These are phyloP conservation scores for Amiota communis DNA, from an alignment of 2,888 invertebrate genomes.

Conservation along the genomic window DNA sequence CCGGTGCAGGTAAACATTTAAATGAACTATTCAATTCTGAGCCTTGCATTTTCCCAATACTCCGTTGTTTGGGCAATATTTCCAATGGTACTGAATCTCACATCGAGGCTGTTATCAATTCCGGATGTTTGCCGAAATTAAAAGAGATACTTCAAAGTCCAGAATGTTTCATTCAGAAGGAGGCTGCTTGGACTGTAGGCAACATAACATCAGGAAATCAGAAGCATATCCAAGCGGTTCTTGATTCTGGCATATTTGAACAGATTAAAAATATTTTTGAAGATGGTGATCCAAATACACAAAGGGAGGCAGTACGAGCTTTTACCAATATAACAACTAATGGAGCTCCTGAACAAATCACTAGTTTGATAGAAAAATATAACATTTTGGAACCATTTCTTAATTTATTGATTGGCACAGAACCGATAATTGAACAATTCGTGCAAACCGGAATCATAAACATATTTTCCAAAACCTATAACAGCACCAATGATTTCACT, in stretches of 20 bases:
- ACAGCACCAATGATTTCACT: slow-evolving; percentile 84
- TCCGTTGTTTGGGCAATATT: slow-evolving; percentile 93
- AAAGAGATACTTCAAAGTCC: slow-evolving; percentile 78
- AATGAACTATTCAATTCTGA: slow-evolving; percentile 81
- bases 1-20: slow-evolving; percentile 81
- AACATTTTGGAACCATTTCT: slow-evolving; percentile 86
- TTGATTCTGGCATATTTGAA: slow-evolving; percentile 75
- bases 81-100: slow-evolving; percentile 93
- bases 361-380: slow-evolving; percentile 78
- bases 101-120: slow-evolving; percentile 86
- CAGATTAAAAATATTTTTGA: slow-evolving; percentile 67
- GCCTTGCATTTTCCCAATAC: slow-evolving; percentile 87
- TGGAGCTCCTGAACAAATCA: slow-evolving; percentile 84
- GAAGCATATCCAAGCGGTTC: slow-evolving; percentile 83
- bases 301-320: slow-evolving; percentile 95
- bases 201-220: slow-evolving; percentile 94
- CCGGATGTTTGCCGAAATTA: slow-evolving; percentile 82
- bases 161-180: slow-evolving; percentile 72
- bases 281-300: slow-evolving; percentile 82
- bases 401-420: no score
- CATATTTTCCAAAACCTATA: slow-evolving; percentile 83
- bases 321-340: slow-evolving; percentile 94
- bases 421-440: slow-evolving; percentile 83
- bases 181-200: slow-evolving; percentile 86
- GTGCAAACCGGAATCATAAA: slow-evolving; percentile 85